phyloP scores from a whole-genome alignment of 1,140 invertebrate genomes.

The Drosophila rhopaloa region DNA sequence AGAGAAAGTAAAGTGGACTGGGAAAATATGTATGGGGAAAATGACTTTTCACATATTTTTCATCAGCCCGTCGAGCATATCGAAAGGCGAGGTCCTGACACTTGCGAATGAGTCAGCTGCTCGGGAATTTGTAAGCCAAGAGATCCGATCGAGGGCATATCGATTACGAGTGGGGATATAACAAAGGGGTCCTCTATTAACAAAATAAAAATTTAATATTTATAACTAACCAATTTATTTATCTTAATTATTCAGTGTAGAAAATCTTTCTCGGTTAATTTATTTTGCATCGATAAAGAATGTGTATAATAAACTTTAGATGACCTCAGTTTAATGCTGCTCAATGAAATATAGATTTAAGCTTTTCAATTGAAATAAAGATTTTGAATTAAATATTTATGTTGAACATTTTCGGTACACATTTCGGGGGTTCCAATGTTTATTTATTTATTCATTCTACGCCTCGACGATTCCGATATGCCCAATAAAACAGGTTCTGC shows the following conservation, averaged over 20 bases:
- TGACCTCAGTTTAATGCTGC: no score
- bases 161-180: neutral
- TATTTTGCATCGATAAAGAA: no score
- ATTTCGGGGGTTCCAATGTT: neutral
- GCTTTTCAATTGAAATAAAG: no score
- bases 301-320: no score
- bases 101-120: slow-evolving; percentile 17
- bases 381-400: neutral
- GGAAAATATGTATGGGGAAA: slow-evolving; percentile 18
- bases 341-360: no score
- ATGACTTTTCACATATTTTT: slow-evolving; percentile 33
- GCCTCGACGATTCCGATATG: slow-evolving; percentile 3
- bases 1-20: neutral
- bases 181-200: no score
- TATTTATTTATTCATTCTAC: slow-evolving; percentile 2
- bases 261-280: no score
- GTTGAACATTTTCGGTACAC: neutral
- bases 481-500: neutral
- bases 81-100: slow-evolving; percentile 24
- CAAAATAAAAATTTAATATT: neutral
- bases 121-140: neutral
- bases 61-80: slow-evolving; percentile 11
- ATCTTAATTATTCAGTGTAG: no score
- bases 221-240: no score
- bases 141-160: neutral